Base-by-base conservation (phyloP, 2,113 vertebrate genomes). In the Dolichotis patagonum region DNA sequence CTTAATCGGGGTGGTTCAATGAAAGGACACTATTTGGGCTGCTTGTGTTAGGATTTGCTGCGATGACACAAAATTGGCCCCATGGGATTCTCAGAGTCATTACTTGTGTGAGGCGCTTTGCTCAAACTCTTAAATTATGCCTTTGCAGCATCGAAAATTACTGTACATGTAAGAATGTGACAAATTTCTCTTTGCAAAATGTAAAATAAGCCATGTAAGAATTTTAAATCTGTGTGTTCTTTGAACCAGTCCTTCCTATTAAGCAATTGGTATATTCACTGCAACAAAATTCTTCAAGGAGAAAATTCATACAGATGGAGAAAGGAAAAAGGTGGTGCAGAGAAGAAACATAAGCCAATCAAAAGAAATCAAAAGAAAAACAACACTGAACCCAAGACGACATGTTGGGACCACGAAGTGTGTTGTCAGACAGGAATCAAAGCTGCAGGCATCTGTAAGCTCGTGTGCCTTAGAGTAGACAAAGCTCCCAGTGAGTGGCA, bases 331-430 rank as follows among this genome's bases (percentile, higher is more conserved):
- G 81, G 10, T 93, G 87, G 63, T 52, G 52, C 16, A 24, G 22
- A 71, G 94, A 46, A 96, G 30, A 81, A 52, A 89, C 7, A 58
- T 41, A 63, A 19, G 30, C 56, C 94, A 97, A 24, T 88, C 38
- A 90, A 30, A 95, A 75, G 19, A 95, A 96, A 94, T 65, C 43
- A 97, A 85, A 97, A 86, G 35, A 81, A 94, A n/a, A 96, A 17
- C 1, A 0, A 0, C 49, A 80, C 14, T 96, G 94, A 95, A 96
- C 95, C 56, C 94, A 94, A 96, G 82, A 96, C 86, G 0, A 4
- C 28, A 93, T 96, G 83, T 3, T 82, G 2, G 3, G 1, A 5
- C 85, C 90, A 54, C 94, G 5, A 97, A 90, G 38, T 91, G 67
- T 93, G 95, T 96, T 88, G 26, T 24, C 43, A n/a, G 49, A 16